Evolutionary conservation across 2,888 invertebrate species (phyloP), one percentile per base, ranked within the genome.

Genomic region (Stenurella melanura): DNA sequence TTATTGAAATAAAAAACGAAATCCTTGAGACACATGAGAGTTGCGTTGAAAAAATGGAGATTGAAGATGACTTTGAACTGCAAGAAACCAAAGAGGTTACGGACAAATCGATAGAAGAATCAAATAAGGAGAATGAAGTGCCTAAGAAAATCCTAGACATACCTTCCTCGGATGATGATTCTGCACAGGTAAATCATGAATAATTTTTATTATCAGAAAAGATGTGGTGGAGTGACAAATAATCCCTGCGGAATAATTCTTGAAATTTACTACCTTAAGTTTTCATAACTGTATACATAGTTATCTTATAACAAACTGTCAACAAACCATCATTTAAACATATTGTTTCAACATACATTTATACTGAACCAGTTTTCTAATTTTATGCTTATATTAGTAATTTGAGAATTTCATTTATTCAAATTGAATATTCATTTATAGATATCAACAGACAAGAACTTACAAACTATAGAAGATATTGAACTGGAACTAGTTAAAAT

Each of bases 1-100:
- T 92, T 75, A 85, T 87, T 6, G 91, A 92, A 83, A 88, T 93
- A 11, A 92, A 91, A 83, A 82, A 87, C 63, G 92, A 92, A 82
- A 85, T 93, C n/a, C 87, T 89, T 42, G 88, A 87, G n/a, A 91
- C 90, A 82, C 92, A 92, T 83, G 90, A 74, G 57, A 78, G 74
- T 64, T 78, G 81, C 17, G 70, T 91, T 7, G 81, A 90, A 5
- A 87, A 86, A 57, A 87, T 86, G 73, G 84, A 87, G 63, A 83
- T 81, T n/a, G 78, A 80, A 10, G 83, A 84, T 30, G 78, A 73
- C 9, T 61, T 34, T 15, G 77, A 79, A 58, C 57, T 26, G 1
- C 21, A 67, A 17, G 56, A 63, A 60, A 58, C 42, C 61, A 64
- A 74, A 12, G 75, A 76, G 30, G 17, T 69, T 38, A 82, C 78